Evolutionary conservation across 2,113 vertebrate genomes (phyloP).

Genomic region (Stegostoma tigrinum): DNA sequence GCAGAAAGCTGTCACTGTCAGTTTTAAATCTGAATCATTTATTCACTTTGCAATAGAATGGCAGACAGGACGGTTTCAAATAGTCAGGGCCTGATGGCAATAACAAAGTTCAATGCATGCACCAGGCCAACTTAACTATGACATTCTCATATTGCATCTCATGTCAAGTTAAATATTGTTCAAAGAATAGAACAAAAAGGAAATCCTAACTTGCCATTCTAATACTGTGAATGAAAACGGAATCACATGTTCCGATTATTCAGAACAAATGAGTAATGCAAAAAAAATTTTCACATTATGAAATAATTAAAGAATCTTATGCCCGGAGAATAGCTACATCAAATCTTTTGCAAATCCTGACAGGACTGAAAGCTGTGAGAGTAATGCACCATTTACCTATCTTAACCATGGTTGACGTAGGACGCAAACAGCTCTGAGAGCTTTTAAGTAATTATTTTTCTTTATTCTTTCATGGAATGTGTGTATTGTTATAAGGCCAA

Average conservation of each 20-base stretch:
- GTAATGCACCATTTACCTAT: background rate
- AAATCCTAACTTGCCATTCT: conserved; percentile 14
- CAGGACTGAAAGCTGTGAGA: background rate
- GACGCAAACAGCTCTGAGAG: background rate
- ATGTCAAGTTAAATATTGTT: conserved; percentile 24
- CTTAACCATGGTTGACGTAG: background rate
- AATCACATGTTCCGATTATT: conserved; percentile 10
- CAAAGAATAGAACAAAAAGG: background rate
- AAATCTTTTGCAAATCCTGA: background rate
- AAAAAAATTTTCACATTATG: background rate
- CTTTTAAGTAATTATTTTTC: background rate
- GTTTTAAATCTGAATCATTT: conserved; percentile 15
- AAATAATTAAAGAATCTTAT: background rate
- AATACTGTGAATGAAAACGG: background rate
- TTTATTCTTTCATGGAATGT: too few species aligned
- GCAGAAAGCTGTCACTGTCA: conserved; percentile 1
- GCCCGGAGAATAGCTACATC: background rate
- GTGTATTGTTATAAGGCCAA: too few species aligned
- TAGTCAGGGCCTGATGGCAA: background rate
- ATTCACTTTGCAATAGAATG: background rate
- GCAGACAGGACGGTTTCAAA: background rate
- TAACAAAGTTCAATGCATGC: conserved; percentile 11
- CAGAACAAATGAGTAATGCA: conserved; percentile 17
- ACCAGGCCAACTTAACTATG: background rate
- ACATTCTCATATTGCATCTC: background rate